Evolutionary conservation across 2,113 vertebrate genomes (phyloP).

Genomic region (Xyliphius kryptos): DNA sequence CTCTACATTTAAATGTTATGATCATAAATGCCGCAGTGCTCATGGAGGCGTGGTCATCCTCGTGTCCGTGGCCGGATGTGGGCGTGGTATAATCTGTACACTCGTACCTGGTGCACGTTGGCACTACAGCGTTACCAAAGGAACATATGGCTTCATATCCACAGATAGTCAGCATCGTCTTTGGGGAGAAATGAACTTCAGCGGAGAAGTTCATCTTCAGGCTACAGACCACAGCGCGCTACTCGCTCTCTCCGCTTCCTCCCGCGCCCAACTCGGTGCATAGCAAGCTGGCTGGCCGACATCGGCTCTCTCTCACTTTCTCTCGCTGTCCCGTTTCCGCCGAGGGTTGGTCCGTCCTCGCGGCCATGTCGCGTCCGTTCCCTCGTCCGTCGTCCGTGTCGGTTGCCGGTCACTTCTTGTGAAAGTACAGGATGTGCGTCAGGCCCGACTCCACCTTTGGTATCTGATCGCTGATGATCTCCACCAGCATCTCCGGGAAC

Average conservation of each 20-base stretch:
- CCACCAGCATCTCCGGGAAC: conserved; percentile 98
- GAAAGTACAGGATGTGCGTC: conserved; percentile 95
- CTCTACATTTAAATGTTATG: conserved; percentile 15
- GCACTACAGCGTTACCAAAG: conserved; percentile 59
- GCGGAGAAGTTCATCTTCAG: conserved; percentile 20
- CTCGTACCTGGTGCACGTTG: conserved; percentile 47
- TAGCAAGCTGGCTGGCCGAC: conserved; percentile 23
- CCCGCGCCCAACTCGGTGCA: conserved; percentile 31
- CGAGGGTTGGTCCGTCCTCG: conserved; percentile 26
- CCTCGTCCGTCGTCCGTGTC: not conserved
- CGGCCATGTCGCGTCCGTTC: not conserved
- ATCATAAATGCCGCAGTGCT: conserved; percentile 47
- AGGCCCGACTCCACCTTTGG: conserved; percentile 98
- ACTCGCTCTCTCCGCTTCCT: conserved; percentile 13
- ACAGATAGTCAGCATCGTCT: conserved; percentile 77
- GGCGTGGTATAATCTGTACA: conserved; percentile 32
- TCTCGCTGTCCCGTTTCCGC: not conserved
- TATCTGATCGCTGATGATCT: conserved; percentile 99
- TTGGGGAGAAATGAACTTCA: conserved; percentile 41
- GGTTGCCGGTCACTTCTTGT: conserved; percentile 84
- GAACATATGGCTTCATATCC: conserved; percentile 99
- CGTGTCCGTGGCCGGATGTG: conserved; percentile 20
- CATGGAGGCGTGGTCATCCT: conserved; percentile 36
- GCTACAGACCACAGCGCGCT: conserved; percentile 26
- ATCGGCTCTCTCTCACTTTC: conserved; percentile 1